phyloP scores from a whole-genome alignment of 2,113 vertebrate species.

The Vulpes ferrilata region DNA sequence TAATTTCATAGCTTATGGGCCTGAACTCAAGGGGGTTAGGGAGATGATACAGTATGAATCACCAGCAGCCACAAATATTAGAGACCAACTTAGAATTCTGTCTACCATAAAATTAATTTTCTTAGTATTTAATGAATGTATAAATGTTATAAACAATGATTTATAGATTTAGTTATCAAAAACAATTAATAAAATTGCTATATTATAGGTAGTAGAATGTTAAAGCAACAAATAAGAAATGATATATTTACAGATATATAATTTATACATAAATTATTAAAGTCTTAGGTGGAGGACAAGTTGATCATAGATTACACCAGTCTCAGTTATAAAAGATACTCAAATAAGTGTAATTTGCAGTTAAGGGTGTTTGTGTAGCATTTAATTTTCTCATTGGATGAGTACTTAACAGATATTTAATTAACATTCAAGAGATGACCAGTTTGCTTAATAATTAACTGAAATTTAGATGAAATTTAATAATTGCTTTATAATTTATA shows the following conservation, averaged over 20 bases:
- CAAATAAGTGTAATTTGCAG: not conserved
- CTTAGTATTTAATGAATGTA: not conserved
- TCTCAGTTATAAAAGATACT: not conserved
- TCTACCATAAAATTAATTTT: not conserved
- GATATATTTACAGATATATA: not conserved
- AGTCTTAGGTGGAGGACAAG: not conserved
- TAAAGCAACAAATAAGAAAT: not conserved
- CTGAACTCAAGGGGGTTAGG: not conserved
- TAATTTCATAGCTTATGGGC: not conserved
- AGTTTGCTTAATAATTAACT: constrained; percentile 30
- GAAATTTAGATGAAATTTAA: constrained; percentile 41
- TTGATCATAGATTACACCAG: not conserved
- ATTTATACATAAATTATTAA: not conserved
- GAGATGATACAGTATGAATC: not conserved
- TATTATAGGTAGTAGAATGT: not conserved
- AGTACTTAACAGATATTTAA: not conserved
- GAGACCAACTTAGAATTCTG: not conserved
- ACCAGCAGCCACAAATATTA: not conserved
- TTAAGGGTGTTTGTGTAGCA: not conserved
- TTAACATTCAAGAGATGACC: constrained; percentile 31
- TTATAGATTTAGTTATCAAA: not conserved
- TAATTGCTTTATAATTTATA: constrained; percentile 42
- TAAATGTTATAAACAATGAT: not conserved
- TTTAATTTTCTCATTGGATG: not conserved
- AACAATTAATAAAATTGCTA: not conserved